Evolutionary conservation across 2,113 vertebrate genomes (phyloP).

Genomic region (Cebidichthys violaceus): DNA sequence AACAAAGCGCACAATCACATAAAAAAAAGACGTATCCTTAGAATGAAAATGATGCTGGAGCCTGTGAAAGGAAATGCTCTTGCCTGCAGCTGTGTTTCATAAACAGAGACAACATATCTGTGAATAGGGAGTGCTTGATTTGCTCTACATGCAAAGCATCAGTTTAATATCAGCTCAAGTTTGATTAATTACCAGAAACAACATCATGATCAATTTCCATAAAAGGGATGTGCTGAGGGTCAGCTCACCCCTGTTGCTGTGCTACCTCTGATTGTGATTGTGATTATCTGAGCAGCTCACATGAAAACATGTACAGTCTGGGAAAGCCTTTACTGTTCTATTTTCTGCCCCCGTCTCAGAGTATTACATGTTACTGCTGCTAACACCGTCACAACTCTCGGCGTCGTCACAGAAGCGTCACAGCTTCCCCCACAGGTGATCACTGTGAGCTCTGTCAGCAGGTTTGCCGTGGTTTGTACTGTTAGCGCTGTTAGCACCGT

Average conservation of each 20-base stretch:
- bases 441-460: too few relatives aligned
- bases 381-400: not conserved
- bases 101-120: constrained; percentile 9
- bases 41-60: constrained; percentile 27
- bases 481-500: not conserved
- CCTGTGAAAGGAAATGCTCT: constrained; percentile 16
- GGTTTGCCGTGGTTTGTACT: too few relatives aligned
- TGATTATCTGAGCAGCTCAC: not conserved
- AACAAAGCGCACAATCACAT: constrained; percentile 18
- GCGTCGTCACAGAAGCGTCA: not conserved
- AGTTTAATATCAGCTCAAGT: constrained; percentile 27
- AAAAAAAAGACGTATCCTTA: constrained; percentile 22
- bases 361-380: not conserved
- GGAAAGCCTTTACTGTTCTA: constrained; percentile 1
- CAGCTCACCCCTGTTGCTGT: not conserved
- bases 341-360: not conserved
- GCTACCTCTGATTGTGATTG: not conserved
- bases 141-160: constrained; percentile 31
- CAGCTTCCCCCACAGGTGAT: too few relatives aligned
- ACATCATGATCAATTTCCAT: not conserved
- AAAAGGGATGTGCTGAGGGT: constrained; percentile 13
- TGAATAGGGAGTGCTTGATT: constrained; percentile 23
- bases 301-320: not conserved
- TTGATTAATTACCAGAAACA: constrained; percentile 26
- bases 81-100: constrained; percentile 40